A percentile compares a stretch with the other conserved stretches of the same genome.
Evolutionary conservation across 2,113 vertebrate species (phyloP).

Genomic region (Urocynchramus pylzowi): DNA sequence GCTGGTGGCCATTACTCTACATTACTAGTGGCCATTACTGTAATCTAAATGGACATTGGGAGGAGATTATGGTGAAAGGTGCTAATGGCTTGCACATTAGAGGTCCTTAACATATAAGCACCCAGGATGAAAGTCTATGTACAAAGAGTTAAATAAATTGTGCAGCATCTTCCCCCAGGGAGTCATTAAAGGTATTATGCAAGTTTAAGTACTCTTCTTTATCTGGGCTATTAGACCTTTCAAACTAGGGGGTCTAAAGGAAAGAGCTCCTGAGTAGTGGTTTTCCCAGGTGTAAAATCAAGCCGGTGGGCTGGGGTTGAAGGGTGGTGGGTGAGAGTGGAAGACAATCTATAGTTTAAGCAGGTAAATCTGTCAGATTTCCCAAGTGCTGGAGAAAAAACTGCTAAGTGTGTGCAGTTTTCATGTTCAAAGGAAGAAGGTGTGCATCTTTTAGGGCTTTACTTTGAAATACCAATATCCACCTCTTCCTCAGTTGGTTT

Average conservation of each 20-base stretch:
- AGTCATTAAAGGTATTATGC: constrained; percentile 58
- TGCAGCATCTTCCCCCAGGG: constrained; percentile 26
- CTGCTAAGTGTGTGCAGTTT: background rate
- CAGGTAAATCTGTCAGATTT: background rate
- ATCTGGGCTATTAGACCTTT: constrained; percentile 63
- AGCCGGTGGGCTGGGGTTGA: background rate
- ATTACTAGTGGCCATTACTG: constrained; percentile 60
- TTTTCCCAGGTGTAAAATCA: constrained; percentile 55
- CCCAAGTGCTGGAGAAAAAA: background rate
- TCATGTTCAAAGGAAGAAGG: background rate
- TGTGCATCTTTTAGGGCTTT: background rate
- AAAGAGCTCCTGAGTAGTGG: constrained; percentile 45
- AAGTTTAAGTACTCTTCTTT: constrained; percentile 62
- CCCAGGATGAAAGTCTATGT: constrained; percentile 51
- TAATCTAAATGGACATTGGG: constrained; percentile 67
- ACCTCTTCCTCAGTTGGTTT: background rate
- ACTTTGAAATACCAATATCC: background rate
- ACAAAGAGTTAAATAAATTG: constrained; percentile 67
- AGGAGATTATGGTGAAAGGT: constrained; percentile 69
- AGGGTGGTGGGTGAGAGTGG: background rate
- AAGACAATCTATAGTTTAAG: background rate
- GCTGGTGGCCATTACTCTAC: constrained; percentile 39
- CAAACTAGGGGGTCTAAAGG: constrained; percentile 22
- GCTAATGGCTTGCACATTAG: constrained; percentile 63
- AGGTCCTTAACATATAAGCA: constrained; percentile 54